These are phyloP conservation scores for Varanus salvator DNA, from an alignment of 2,113 vertebrate genomes.

Conservation along the genomic window DNA sequence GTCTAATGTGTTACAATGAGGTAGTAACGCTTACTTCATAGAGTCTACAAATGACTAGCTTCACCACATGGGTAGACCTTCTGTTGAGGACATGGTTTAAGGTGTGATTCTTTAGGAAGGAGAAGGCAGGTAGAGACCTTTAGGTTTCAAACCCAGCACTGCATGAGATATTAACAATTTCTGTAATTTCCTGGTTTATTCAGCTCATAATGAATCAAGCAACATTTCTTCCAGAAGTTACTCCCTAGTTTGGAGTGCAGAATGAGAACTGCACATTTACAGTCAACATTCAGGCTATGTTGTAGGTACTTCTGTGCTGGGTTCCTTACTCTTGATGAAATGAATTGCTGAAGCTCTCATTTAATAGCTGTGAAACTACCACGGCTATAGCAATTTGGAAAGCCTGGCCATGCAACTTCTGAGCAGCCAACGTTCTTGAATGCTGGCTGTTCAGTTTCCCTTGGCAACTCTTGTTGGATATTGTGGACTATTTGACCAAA, in stretches of 20 bases:
- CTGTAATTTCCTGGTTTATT: background rate
- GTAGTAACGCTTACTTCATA: background rate
- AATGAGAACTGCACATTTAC: background rate
- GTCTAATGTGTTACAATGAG: background rate
- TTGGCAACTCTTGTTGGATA: too few species aligned
- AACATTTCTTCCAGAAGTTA: background rate
- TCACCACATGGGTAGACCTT: background rate
- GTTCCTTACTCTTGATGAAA: too few species aligned
- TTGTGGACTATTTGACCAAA: background rate
- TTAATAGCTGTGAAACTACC: too few species aligned
- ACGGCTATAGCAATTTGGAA: too few species aligned
- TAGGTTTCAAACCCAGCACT: background rate
- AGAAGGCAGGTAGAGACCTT: background rate
- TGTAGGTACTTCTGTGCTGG: too few species aligned
- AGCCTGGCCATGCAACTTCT: background rate
- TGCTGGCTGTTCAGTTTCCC: background rate
- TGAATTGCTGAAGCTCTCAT: too few species aligned
- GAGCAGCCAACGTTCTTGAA: background rate
- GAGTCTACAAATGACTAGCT: background rate
- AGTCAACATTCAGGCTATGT: background rate
- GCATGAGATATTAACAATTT: background rate
- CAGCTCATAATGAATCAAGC: background rate
- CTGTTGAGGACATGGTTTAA: background rate
- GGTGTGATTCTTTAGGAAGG: background rate
- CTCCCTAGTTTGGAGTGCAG: background rate